A percentile compares a stretch with the other conserved stretches of the same genome.
Evolutionary conservation across 1,140 invertebrate species (phyloP).

Genomic region (Aphaenogaster floridana): DNA sequence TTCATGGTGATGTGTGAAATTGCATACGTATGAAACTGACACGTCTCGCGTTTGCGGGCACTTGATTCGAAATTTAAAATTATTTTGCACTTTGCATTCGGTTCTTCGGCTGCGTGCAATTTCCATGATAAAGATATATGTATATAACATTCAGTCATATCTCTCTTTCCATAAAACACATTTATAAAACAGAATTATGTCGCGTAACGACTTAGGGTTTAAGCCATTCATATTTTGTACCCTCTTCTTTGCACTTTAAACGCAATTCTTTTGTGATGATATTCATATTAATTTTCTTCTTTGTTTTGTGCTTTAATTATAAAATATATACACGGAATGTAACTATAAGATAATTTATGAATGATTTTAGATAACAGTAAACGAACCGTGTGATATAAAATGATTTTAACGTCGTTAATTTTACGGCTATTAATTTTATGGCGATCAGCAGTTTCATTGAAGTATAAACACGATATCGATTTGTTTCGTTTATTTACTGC

Average conservation of each 20-base stretch:
- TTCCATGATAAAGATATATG: not conserved
- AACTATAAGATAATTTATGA: not conserved
- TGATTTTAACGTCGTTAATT: slow-evolving; percentile 3
- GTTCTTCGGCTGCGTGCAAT: not conserved
- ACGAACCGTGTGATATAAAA: not conserved
- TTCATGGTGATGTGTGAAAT: not conserved
- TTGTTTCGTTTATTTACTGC: slow-evolving; percentile 23
- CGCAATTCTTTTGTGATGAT: not conserved
- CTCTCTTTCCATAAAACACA: not conserved
- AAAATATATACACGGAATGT: slow-evolving; percentile 1
- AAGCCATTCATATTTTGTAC: not conserved
- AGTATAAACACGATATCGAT: slow-evolving; percentile 4
- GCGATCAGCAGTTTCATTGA: not conserved
- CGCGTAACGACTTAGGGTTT: not conserved
- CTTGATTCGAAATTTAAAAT: not conserved
- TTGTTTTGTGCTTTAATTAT: not conserved
- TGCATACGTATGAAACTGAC: not conserved
- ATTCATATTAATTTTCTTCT: not conserved
- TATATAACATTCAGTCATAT: not conserved
- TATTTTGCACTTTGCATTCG: not conserved
- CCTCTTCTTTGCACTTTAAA: not conserved
- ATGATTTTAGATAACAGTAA: not conserved
- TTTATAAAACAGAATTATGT: slow-evolving; percentile 30
- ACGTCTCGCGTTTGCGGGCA: not conserved
- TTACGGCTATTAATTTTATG: slow-evolving; percentile 15